Base-by-base conservation (phyloP, 2,888 invertebrate genomes). In the Aphidius colemani region DNA sequence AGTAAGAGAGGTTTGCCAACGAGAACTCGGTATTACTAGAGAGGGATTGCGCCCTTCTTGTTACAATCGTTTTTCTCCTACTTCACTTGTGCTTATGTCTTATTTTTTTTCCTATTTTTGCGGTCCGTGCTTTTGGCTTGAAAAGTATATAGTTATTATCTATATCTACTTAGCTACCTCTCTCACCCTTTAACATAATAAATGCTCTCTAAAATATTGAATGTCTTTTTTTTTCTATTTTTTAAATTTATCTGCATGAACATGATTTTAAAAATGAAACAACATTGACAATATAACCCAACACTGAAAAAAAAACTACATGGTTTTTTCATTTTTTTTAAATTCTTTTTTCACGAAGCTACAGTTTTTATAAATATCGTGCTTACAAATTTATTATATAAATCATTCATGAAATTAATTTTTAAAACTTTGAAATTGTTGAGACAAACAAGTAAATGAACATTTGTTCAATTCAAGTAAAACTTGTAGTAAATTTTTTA, bases 191-290 rank as follows among this genome's bases (percentile, higher is more conserved):
- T 39, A 48, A 49, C 46, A 48, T 66, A 67, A 65, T 66, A 64
- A 67, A 62, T 61, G 46, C 61, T 56, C 65, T 61, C 63, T 66
- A 49, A 49, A 53, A 68, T 66, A 67, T 67, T 67, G 65, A 64
- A 64, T 65, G 65, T 63, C 11, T 11, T 40, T 59, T 59, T 18
- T 39, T 49, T 59, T 46, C n/a, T 10, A 44, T 59, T 39, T 18
- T 18, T 48, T 40, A 13, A 46, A 44, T 43, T 11, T 50, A 18
- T 59, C 39, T 46, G 3, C 5, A 30, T 30, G 5, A 30, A 30
- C 30, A 30, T 30, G 30, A 30, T 30, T 30, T 30, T 5, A 30
- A 30, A 30, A 30, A 30, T 30, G 30, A 30, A 30, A 30, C 30
- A 30, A 30, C 30, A 30, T 30, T 30, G 30, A 30, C 5, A 30